Conservation (phyloP, 2,888 invertebrate species). For the Bombyx huttoni region DNA sequence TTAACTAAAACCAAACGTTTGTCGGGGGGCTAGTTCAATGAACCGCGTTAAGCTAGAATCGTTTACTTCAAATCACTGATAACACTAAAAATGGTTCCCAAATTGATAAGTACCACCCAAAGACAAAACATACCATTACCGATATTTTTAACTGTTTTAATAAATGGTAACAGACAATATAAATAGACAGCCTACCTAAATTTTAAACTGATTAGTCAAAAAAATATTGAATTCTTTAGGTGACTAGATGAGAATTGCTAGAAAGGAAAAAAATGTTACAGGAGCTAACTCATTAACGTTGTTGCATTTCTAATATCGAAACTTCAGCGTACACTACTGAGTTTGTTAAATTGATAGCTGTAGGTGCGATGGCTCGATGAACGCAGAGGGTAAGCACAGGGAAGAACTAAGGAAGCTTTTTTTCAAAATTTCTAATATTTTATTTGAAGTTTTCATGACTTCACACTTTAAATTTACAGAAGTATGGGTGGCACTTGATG, state of each 20-base stretch:
- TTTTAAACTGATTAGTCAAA: background rate
- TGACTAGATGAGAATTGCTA: background rate
- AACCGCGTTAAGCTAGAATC: too few relatives aligned
- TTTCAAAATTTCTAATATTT: background rate
- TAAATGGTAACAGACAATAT: background rate
- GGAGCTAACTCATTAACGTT: background rate
- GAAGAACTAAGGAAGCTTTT: background rate
- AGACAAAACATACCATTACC: too few relatives aligned
- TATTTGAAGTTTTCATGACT: background rate
- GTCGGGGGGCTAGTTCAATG: too few relatives aligned
- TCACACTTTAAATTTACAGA: too few relatives aligned
- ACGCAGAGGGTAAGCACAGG: constrained; percentile 12
- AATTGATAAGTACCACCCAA: too few relatives aligned
- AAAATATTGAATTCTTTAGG: background rate
- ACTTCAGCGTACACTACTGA: constrained; percentile 17
- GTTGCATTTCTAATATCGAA: constrained; percentile 6
- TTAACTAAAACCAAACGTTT: too few relatives aligned
- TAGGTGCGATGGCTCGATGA: constrained; percentile 19
- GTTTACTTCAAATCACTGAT: too few relatives aligned
- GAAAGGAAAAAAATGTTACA: background rate
- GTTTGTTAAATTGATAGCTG: constrained; percentile 23
- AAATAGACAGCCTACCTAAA: background rate
- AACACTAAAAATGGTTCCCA: too few relatives aligned
- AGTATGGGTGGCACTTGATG: too few relatives aligned
- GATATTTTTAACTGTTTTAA: too few relatives aligned